Conservation (phyloP, 2,113 vertebrate species). For the Polypterus bichir region DNA sequence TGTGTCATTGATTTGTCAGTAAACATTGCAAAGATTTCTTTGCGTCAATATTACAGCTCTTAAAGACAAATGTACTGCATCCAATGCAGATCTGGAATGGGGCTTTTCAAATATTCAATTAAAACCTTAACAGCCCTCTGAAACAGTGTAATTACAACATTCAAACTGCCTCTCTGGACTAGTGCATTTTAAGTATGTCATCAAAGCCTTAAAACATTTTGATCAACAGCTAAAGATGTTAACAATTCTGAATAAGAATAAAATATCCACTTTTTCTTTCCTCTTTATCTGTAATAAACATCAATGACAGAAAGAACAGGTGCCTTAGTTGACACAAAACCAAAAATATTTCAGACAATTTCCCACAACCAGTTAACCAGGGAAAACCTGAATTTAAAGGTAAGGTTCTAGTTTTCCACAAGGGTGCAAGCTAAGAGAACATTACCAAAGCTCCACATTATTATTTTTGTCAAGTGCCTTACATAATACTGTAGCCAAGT, state of each 20-base stretch:
- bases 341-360: not conserved
- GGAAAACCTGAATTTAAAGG: not conserved
- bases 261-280: constrained; percentile 5
- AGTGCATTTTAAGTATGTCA: constrained; percentile 9
- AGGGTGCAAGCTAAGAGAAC: not conserved
- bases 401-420: too few relatives aligned
- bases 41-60: too few relatives aligned
- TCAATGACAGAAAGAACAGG: constrained; percentile 4
- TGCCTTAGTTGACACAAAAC: constrained; percentile 10
- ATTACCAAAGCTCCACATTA: too few relatives aligned
- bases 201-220: not conserved
- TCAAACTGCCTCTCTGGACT: not conserved
- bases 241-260: not conserved
- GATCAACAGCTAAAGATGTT: not conserved
- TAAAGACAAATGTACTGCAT: too few relatives aligned
- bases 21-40: too few relatives aligned
- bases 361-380: constrained; percentile 6
- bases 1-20: too few relatives aligned
- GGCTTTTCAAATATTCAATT: too few relatives aligned
- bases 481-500: too few relatives aligned
- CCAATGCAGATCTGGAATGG: too few relatives aligned
- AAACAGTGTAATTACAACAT: too few relatives aligned
- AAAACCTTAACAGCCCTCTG: too few relatives aligned
- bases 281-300: constrained; percentile 14
- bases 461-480: too few relatives aligned